phyloP scores from a whole-genome alignment of 2,797 vertebrate species.

The Notamacropus eugenii region DNA sequence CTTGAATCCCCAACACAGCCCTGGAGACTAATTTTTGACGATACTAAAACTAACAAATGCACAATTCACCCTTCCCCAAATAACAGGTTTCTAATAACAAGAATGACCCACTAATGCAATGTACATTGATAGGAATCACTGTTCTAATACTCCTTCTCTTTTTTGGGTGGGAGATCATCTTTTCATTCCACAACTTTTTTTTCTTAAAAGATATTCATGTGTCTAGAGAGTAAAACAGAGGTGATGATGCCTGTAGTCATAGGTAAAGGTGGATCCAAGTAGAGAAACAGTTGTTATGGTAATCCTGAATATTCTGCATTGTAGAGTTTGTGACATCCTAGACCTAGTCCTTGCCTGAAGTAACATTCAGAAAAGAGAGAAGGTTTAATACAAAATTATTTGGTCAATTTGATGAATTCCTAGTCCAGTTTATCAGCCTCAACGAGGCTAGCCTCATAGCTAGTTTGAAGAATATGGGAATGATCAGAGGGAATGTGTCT shows the following conservation, averaged over 20 bases:
- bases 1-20: neutral
- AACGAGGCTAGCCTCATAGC: too few species aligned
- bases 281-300: neutral
- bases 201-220: neutral
- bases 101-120: neutral
- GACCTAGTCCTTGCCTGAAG: neutral
- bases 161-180: neutral
- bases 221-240: neutral
- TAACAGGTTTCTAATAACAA: neutral
- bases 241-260: neutral
- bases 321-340: neutral
- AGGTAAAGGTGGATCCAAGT: neutral
- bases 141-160: neutral
- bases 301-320: neutral
- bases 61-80: neutral
- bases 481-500: too few species aligned
- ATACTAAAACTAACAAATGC: neutral
- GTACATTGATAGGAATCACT: neutral
- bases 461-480: too few species aligned
- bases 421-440: neutral
- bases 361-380: neutral
- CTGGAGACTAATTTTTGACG: neutral
- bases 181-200: neutral
- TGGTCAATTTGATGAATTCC: neutral
- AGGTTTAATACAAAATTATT: neutral